Base-by-base conservation (phyloP, 2,113 vertebrate genomes). In the Cinclus mexicanus region DNA sequence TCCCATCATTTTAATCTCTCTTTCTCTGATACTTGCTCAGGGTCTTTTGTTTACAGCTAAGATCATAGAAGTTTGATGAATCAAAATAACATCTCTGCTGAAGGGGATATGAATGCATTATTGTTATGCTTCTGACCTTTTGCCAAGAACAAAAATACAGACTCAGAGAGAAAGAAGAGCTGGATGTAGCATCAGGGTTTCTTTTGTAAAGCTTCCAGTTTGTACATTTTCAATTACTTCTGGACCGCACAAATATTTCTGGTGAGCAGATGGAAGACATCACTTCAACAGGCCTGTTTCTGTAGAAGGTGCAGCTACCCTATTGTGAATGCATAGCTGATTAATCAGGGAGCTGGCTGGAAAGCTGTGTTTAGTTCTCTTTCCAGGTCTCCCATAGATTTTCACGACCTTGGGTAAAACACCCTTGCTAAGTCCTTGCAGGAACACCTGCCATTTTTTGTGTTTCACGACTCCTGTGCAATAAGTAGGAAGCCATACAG, bases 101-200 rank as follows among this genome's bases (percentile, higher is more conserved):
- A 94, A 95, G 77, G 87, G 77, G 61, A 69, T 94, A 93, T 79
- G 61, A 93, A 85, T 50, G 39, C 52, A 64, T 97, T 96, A 83
- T 50, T 50, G 29, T 92, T 95, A 77, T 52, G 69, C 31, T 95
- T 25, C 53, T 95, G 88, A 95, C 65, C 92, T 97, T 94, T 94
- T 90, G 67, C 55, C 77, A 88, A 92, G 68, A 82, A 83, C 41
- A 49, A 14, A 96, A 85, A 39, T 70, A 60, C 12, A 26, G 75
- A 42, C 68, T 95, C 63, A 94, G 92, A 59, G 81, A 21, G 53
- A 82, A 56, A 89, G 68, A 80, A 78, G 42, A 95, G 68, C 2
- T 37, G 29, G 17, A 42, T 0, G 2, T 75, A 79, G 49, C 21
- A 80, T 78, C 12, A 53, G 59, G 14, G 2, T 35, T 79, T 90